Conservation (phyloP, 2,888 invertebrate species). For the Drosophila melanosoma region DNA sequence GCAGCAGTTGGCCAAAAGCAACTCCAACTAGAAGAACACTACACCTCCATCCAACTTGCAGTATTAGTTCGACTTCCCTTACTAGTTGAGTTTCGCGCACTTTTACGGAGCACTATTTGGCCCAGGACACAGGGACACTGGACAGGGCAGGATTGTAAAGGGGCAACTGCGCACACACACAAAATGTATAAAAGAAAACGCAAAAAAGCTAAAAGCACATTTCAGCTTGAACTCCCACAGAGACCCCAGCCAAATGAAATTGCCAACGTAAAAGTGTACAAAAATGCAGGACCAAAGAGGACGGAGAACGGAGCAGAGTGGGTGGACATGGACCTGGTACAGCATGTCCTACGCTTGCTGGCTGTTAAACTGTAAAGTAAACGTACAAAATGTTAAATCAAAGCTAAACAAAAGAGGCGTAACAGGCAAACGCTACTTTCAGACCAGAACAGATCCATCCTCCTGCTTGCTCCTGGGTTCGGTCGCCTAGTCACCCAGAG, state of each 20-base stretch:
- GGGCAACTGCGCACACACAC: slow-evolving; percentile 42
- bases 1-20: slow-evolving; percentile 15
- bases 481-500: slow-evolving; percentile 7
- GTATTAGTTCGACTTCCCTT: slow-evolving; percentile 50
- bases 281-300: slow-evolving; percentile 48
- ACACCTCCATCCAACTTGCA: slow-evolving; percentile 15
- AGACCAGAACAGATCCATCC: slow-evolving; percentile 13
- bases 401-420: slow-evolving; percentile 78
- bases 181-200: slow-evolving; percentile 52
- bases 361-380: slow-evolving; percentile 78
- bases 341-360: slow-evolving; percentile 66
- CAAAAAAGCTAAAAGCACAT: slow-evolving; percentile 74
- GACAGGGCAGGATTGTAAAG: slow-evolving; percentile 45
- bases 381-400: slow-evolving; percentile 79
- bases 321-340: slow-evolving; percentile 10
- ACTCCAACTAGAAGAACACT: slow-evolving; percentile 9
- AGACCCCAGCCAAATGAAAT: slow-evolving; percentile 74
- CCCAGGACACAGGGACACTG: slow-evolving; percentile 27
- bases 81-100: slow-evolving; percentile 71
- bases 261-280: slow-evolving; percentile 76
- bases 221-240: slow-evolving; percentile 78
- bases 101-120: slow-evolving; percentile 52
- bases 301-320: slow-evolving; percentile 9
- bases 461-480: background rate
- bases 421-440: slow-evolving; percentile 50